Evolutionary conservation across 2,888 invertebrate genomes (phyloP), one percentile per base, ranked within the genome.

Genomic region (Phortica okadai): DNA sequence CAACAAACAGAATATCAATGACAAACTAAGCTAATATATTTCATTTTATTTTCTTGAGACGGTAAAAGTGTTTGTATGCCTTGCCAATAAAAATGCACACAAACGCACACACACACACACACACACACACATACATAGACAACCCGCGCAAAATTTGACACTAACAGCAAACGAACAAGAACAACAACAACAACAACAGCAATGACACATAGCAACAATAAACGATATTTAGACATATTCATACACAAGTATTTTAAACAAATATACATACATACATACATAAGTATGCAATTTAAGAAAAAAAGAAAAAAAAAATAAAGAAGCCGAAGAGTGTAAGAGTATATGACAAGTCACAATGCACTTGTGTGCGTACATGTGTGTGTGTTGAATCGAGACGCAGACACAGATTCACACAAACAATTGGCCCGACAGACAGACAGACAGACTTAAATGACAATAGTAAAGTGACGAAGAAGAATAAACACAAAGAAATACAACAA

Each of bases 1-100:
- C 33, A 33, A 33, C 33, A 33, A 33, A 33, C 3, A 33, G 33
- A 33, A 64, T 5, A 41, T 33, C 64, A 62, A 62, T 62, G 62
- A 16, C 21, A 70, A 70, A 70, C 50, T 70, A 70, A 70, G 69
- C 69, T 70, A 50, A 70, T 70, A 50, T 70, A 21, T 70, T 21
- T 16, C 50, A 70, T 70, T 70, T 50, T 67, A 44, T 42, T 67
- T 62, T 62, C 25, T 62, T 62, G 33, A 33, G 33, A 62, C 25
- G 25, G 62, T 10, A 25, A 62, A 21, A 62, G 2, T 62, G 50
- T 50, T 8, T 11, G 50, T 11, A 4, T 25, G 44, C 21, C 8
- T 7, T 62, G 62, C 21, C 44, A n/a, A 54, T n/a, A 69, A 2
- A 45, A n/a, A 69, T 10, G n/a, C 44, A 45, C 69, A 69, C 45